Percentiles rank a stretch among this genome's conserved stretches.
These are phyloP conservation scores for Coregonus clupeaformis DNA, from an alignment of 2,113 vertebrate species.

Conservation along the genomic window DNA sequence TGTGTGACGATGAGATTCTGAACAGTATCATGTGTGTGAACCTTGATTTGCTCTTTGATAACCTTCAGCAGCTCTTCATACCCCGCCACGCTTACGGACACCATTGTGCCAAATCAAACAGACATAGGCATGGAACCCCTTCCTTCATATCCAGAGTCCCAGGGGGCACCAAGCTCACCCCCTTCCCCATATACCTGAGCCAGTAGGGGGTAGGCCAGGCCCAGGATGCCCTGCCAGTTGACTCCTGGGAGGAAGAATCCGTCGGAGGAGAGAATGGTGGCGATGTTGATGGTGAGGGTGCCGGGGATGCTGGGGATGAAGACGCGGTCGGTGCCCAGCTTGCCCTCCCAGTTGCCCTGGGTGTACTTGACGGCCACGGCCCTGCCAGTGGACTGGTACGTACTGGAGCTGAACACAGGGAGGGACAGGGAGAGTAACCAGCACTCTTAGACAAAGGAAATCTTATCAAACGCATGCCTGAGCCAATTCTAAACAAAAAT, in stretches of 20 bases:
- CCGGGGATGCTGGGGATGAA: conserved; percentile 83
- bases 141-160: background rate
- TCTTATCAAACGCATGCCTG: background rate
- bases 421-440: background rate
- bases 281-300: conserved; percentile 83
- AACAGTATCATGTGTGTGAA: background rate
- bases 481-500: background rate
- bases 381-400: conserved; percentile 71
- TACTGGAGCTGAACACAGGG: conserved; percentile 79
- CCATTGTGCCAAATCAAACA: conserved; percentile 15
- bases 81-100: conserved; percentile 1
- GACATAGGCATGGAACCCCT: background rate
- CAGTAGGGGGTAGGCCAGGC: conserved; percentile 86
- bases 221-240: conserved; percentile 95
- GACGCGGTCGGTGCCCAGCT: conserved; percentile 83
- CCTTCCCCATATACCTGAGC: conserved; percentile 81
- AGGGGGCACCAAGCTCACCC: background rate
- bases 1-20: background rate
- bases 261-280: conserved; percentile 86
- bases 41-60: conserved; percentile 11
- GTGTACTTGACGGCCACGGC: conserved; percentile 88
- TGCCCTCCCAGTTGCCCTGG: conserved; percentile 92
- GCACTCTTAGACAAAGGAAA: background rate
- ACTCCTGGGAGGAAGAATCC: conserved; percentile 90
- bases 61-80: background rate